A percentile compares a stretch with the other conserved stretches of the same genome.
Evolutionary conservation across 2,888 invertebrate genomes (phyloP).

Genomic region (Eristalis arbustorum): DNA sequence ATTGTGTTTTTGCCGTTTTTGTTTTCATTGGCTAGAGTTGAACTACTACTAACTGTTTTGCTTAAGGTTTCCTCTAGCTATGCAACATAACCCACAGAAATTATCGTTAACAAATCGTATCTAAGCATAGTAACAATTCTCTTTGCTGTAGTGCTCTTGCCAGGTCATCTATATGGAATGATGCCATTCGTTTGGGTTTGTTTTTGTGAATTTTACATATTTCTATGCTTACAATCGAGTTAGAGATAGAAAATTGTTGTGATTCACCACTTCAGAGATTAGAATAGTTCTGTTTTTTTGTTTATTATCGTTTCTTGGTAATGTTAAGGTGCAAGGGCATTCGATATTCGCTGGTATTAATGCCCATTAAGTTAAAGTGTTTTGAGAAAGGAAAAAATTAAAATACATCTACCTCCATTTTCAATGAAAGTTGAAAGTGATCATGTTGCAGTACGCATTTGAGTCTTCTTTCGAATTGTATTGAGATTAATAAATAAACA

Average conservation of each 20-base stretch:
- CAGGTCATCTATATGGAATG: conserved; percentile 42
- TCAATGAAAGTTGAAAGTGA: not conserved
- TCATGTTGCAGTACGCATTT: not conserved
- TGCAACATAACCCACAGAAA: conserved; percentile 47
- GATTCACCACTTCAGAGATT: conserved; percentile 34
- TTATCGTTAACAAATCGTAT: conserved; percentile 9
- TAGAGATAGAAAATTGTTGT: conserved; percentile 20
- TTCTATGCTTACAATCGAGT: conserved; percentile 34
- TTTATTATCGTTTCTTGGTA: not conserved
- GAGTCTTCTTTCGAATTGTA: no score
- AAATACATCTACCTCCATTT: not conserved
- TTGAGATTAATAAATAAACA: no score
- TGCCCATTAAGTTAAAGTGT: not conserved
- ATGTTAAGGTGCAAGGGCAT: conserved; percentile 10
- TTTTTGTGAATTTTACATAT: not conserved
- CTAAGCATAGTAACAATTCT: conserved; percentile 51
- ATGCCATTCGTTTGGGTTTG: conserved; percentile 58
- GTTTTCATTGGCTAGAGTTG: conserved; percentile 42
- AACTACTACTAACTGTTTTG: conserved; percentile 46
- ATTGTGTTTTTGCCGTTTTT: conserved; percentile 23
- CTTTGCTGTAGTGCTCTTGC: conserved; percentile 1
- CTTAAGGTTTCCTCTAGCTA: conserved; percentile 52
- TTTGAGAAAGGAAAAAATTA: not conserved
- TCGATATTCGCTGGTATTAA: not conserved
- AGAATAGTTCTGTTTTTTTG: not conserved